A percentile compares a stretch with the other conserved stretches of the same genome.
Evolutionary conservation across 2,113 vertebrate species (phyloP).

Genomic region (Tauraco erythrolophus): DNA sequence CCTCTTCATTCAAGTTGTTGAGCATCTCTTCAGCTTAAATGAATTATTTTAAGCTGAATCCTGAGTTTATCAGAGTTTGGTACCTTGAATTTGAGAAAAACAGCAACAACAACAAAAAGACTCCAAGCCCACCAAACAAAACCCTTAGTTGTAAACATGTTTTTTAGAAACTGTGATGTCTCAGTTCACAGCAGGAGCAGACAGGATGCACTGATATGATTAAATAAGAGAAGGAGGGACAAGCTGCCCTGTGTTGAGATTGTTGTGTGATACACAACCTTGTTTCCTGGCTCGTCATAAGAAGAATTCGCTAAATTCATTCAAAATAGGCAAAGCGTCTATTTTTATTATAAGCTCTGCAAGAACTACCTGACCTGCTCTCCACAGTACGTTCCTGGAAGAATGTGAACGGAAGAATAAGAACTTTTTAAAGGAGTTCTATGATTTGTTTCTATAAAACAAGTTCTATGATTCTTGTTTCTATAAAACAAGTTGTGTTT

Average conservation of each 20-base stretch:
- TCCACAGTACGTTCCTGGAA: background rate
- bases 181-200: background rate
- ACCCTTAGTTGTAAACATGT: rapidly evolving
- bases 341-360: background rate
- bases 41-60: background rate
- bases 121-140: background rate
- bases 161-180: background rate
- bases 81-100: background rate
- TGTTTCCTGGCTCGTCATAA: background rate
- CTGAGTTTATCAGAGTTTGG: background rate
- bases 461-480: too few relatives aligned
- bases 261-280: background rate
- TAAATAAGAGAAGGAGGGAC: background rate
- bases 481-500: background rate
- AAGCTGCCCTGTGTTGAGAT: background rate
- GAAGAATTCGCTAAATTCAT: background rate
- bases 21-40: background rate
- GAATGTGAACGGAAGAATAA: background rate
- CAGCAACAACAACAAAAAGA: background rate
- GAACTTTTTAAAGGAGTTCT: background rate
- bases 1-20: background rate
- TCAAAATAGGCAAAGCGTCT: background rate
- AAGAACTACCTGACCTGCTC: background rate
- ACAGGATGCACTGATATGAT: background rate
- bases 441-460: too few relatives aligned